Conservation (phyloP, 2,797 vertebrate species). For the Sitta carolinensis region DNA sequence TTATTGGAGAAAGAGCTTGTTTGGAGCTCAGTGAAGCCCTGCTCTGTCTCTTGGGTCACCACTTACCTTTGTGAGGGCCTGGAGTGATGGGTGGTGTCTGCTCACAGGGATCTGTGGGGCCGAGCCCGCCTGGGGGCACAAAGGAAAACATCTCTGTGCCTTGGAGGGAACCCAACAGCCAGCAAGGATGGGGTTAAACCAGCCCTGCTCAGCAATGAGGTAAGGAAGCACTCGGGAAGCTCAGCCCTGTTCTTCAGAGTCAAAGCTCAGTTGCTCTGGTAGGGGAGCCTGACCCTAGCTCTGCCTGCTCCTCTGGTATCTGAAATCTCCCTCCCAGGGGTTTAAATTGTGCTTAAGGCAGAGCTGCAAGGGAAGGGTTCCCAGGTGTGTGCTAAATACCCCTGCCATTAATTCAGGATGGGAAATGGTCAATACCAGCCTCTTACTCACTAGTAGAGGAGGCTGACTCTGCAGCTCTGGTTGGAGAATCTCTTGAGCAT, state of each 20-base stretch:
- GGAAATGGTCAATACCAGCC: background rate
- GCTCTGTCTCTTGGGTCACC: background rate
- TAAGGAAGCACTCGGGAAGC: rapidly evolving
- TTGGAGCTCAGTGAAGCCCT: background rate
- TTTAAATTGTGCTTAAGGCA: background rate
- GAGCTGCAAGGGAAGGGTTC: background rate
- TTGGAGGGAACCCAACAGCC: background rate
- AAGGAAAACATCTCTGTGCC: background rate
- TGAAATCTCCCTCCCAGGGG: background rate
- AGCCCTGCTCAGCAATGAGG: background rate
- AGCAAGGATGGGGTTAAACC: background rate
- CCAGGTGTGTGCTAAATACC: background rate
- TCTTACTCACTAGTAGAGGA: rapidly evolving
- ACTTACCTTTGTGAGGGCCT: conserved; percentile 63
- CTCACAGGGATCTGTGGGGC: background rate
- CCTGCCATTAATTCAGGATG: background rate
- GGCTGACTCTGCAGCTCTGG: background rate
- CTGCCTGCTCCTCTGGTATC: background rate
- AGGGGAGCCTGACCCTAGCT: background rate
- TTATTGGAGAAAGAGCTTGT: background rate
- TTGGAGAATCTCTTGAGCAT: background rate
- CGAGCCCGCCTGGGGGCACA: conserved; percentile 41
- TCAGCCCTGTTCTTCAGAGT: rapidly evolving
- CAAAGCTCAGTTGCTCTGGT: background rate
- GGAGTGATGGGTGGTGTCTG: conserved; percentile 48